Percentiles rank a stretch among this genome's conserved stretches.
phyloP scores from a whole-genome alignment of 2,113 vertebrate species.

The Oenanthe melanoleuca region DNA sequence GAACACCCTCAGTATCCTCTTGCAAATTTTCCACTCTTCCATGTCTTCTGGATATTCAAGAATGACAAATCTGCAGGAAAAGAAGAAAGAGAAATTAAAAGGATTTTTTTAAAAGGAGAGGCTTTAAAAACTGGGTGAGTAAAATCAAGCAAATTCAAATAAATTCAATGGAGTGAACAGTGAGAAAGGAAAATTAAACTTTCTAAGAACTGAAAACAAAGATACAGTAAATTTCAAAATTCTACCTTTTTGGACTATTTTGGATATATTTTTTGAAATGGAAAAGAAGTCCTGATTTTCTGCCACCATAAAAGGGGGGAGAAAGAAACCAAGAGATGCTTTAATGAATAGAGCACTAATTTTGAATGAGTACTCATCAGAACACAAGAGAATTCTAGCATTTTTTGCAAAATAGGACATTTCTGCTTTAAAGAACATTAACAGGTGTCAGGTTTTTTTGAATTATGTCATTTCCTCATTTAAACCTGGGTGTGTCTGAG shows the following conservation, averaged over 20 bases:
- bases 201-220: neutral
- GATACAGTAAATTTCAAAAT: neutral
- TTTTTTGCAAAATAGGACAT: neutral
- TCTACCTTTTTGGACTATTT: neutral
- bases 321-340: neutral
- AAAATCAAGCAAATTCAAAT: neutral
- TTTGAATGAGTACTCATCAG: neutral
- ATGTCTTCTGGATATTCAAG: neutral
- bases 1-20: neutral
- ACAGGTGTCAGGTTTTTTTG: neutral
- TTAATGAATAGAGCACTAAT: conserved; percentile 11
- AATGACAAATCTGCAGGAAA: neutral
- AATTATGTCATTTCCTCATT: neutral
- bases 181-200: neutral
- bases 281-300: neutral
- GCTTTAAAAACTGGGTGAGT: neutral
- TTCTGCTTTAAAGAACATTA: neutral
- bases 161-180: neutral
- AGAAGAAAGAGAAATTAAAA: neutral
- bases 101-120: neutral
- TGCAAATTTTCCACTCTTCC: neutral
- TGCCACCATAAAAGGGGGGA: neutral
- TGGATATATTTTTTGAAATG: neutral
- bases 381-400: neutral
- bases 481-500: neutral